Conservation (phyloP, 2,888 invertebrate genomes). For the Leptopterna dolabrata region DNA sequence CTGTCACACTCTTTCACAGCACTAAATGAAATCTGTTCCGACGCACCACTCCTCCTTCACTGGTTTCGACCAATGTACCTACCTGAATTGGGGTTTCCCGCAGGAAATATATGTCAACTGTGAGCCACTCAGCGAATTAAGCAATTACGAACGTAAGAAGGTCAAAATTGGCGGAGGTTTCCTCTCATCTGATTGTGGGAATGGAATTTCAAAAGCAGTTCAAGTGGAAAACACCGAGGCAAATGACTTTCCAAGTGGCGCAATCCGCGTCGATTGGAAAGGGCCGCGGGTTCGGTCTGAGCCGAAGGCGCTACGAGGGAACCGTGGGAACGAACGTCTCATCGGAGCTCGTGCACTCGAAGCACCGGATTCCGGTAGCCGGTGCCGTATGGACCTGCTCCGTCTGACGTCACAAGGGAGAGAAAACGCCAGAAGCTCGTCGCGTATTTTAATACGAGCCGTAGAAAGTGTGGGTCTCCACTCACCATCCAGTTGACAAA, state of each 20-base stretch:
- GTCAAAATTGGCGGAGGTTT: no score
- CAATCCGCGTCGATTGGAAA: not conserved
- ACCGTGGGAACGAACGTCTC: slow-evolving; percentile 1
- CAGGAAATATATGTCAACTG: no score
- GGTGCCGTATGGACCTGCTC: slow-evolving; percentile 25
- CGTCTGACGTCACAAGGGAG: not conserved
- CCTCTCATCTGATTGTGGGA: not conserved
- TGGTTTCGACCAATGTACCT: no score
- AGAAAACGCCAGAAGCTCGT: not conserved
- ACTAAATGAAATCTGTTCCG: no score
- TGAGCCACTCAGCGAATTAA: no score
- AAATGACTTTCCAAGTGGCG: not conserved
- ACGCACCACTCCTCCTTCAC: no score
- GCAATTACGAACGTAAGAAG: no score
- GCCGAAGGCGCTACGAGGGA: not conserved
- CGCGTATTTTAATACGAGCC: not conserved
- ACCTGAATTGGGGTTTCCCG: no score
- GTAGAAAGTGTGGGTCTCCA: not conserved
- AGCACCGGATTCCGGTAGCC: slow-evolving; percentile 4
- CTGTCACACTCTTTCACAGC: no score
- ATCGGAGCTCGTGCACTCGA: not conserved
- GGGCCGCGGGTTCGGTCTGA: not conserved
- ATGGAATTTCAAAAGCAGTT: not conserved
- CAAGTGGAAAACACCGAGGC: not conserved
- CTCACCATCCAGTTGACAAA: not conserved